Evolutionary conservation across 2,797 vertebrate species (phyloP).

Genomic region (Adelosebastes latens): DNA sequence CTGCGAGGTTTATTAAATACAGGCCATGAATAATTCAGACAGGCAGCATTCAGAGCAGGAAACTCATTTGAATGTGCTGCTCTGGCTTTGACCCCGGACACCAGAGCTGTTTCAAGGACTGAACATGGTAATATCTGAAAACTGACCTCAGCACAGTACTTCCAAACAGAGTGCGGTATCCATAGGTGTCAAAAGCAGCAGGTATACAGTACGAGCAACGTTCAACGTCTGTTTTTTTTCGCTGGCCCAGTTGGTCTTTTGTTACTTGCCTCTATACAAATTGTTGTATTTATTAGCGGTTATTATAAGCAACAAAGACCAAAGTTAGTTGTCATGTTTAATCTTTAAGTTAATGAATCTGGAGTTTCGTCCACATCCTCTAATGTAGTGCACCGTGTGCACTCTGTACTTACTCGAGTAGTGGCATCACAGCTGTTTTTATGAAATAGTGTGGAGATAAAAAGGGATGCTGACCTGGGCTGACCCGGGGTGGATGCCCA

Average conservation of each 20-base stretch:
- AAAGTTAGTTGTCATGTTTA: too few species aligned
- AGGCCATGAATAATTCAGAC: slow-evolving; percentile 66
- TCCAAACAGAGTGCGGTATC: background rate
- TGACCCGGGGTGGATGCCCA: slow-evolving; percentile 86
- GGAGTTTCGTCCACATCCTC: too few species aligned
- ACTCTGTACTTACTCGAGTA: too few species aligned
- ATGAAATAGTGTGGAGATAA: background rate
- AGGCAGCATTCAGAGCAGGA: slow-evolving; percentile 14
- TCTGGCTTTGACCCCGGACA: slow-evolving; percentile 40
- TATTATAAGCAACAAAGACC: too few species aligned
- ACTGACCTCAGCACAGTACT: background rate
- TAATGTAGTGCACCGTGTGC: too few species aligned
- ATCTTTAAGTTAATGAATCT: too few species aligned
- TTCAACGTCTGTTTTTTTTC: too few species aligned
- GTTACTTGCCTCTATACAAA: too few species aligned
- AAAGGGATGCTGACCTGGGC: slow-evolving; percentile 82
- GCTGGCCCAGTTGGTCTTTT: too few species aligned
- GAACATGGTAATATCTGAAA: slow-evolving; percentile 18
- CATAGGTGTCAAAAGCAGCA: too few species aligned
- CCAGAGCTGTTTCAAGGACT: slow-evolving; percentile 13
- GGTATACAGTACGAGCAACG: too few species aligned
- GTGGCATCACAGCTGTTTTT: background rate
- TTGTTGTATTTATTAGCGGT: too few species aligned
- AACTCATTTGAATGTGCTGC: slow-evolving; percentile 50
- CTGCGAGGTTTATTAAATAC: slow-evolving; percentile 45